Evolutionary conservation across 1,140 invertebrate species (phyloP).

Genomic region (Brachionus asplanchnoidis): DNA sequence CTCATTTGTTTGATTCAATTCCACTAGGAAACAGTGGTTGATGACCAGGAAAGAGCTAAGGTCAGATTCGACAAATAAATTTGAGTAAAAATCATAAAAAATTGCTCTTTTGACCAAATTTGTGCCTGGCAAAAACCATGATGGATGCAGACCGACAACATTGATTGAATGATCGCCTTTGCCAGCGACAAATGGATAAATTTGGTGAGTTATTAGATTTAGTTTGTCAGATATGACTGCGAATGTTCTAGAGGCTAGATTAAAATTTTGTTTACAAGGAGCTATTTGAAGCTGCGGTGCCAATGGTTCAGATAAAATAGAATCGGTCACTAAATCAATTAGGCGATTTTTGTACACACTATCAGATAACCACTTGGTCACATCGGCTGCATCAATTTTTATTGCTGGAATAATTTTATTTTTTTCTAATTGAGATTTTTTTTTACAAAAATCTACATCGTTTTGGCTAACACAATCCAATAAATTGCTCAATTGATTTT

Average conservation of each 20-base stretch:
- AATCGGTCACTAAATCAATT: not conserved
- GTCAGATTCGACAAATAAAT: not conserved
- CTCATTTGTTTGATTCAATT: not conserved
- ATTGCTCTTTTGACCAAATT: constrained; percentile 14
- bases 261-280: not conserved
- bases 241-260: not conserved
- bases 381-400: not conserved
- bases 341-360: not conserved
- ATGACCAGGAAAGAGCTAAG: not conserved
- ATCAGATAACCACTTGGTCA: not conserved
- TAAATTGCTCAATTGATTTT: not conserved
- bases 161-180: not conserved
- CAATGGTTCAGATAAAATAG: not conserved
- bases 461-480: not conserved
- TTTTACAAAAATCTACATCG: not conserved
- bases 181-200: not conserved
- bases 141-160: not conserved
- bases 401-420: not conserved
- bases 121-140: not conserved
- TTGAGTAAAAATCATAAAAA: not conserved
- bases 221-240: not conserved
- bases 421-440: not conserved
- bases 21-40: not conserved
- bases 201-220: not conserved
- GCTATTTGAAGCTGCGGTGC: not conserved